Evolutionary conservation across 2,113 vertebrate genomes (phyloP).

Genomic region (Erythrocebus patas): DNA sequence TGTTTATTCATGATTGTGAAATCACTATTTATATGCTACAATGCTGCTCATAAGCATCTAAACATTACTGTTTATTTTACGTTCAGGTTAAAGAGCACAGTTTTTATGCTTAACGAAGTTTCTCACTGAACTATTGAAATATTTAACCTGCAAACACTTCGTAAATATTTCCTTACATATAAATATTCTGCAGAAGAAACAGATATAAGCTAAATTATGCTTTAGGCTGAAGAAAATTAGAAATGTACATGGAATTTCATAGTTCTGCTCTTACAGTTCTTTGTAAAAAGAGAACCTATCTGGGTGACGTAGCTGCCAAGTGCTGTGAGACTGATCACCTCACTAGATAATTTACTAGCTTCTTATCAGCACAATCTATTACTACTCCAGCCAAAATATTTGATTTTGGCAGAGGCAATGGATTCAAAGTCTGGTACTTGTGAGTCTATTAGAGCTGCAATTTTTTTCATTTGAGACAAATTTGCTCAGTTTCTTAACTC

Average conservation of each 20-base stretch:
- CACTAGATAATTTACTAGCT: slow-evolving; percentile 53
- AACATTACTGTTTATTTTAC: slow-evolving; percentile 23
- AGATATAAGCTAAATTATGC: not conserved
- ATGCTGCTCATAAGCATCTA: not conserved
- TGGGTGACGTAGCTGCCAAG: not conserved
- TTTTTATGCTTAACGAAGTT: not conserved
- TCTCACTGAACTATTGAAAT: not conserved
- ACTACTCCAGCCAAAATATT: slow-evolving; percentile 42
- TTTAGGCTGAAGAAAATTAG: not conserved
- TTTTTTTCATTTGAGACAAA: not conserved
- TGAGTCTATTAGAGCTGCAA: not conserved
- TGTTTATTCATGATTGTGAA: not conserved
- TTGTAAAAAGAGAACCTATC: slow-evolving; percentile 14
- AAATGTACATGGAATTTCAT: slow-evolving; percentile 33
- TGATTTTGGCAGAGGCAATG: slow-evolving; percentile 26
- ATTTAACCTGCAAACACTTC: not conserved
- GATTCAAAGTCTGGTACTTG: not conserved
- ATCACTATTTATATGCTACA: not conserved
- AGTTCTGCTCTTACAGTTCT: not conserved
- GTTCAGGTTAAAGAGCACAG: not conserved
- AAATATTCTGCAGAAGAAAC: not conserved
- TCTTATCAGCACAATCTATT: slow-evolving; percentile 37
- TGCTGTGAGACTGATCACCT: slow-evolving; percentile 52
- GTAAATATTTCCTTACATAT: not conserved
- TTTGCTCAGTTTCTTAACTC: not conserved